Evolutionary conservation across 2,113 vertebrate species (phyloP).

Genomic region (Pterocles orientalis): DNA sequence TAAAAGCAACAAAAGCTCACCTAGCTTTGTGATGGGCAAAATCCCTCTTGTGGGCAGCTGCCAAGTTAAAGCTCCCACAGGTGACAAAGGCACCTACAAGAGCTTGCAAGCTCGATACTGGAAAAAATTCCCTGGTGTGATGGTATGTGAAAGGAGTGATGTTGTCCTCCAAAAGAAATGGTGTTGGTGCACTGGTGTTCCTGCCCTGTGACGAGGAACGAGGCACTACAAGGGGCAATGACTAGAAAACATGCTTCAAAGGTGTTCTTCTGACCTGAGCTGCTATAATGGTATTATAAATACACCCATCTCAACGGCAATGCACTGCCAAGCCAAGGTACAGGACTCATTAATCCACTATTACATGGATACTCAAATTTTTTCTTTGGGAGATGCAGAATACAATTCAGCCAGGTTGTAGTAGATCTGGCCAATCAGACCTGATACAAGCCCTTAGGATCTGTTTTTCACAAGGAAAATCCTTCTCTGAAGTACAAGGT

Average conservation of each 20-base stretch:
- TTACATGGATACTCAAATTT: not conserved
- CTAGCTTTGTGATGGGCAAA: not conserved
- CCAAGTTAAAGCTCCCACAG: not conserved
- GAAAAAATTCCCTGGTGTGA: not conserved
- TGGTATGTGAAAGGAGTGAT: not conserved
- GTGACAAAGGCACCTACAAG: not conserved
- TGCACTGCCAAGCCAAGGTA: accelerated
- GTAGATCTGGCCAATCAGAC: not conserved
- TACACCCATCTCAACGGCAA: not conserved
- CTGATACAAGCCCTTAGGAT: not conserved
- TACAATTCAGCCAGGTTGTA: not conserved
- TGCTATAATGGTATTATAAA: not conserved
- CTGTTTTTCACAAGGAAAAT: not conserved
- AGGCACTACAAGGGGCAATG: not conserved
- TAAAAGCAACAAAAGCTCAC: not conserved
- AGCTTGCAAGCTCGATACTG: not conserved
- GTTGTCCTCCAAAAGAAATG: not conserved
- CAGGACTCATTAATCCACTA: not conserved
- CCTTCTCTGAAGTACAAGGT: not conserved
- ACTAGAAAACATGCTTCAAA: not conserved
- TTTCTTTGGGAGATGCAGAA: not conserved
- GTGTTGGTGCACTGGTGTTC: not conserved
- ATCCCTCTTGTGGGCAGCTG: not conserved
- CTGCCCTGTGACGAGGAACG: not conserved
- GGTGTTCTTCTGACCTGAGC: not conserved